phyloP scores from a whole-genome alignment of 1,140 invertebrate genomes.

The Acyrthosiphon pisum region DNA sequence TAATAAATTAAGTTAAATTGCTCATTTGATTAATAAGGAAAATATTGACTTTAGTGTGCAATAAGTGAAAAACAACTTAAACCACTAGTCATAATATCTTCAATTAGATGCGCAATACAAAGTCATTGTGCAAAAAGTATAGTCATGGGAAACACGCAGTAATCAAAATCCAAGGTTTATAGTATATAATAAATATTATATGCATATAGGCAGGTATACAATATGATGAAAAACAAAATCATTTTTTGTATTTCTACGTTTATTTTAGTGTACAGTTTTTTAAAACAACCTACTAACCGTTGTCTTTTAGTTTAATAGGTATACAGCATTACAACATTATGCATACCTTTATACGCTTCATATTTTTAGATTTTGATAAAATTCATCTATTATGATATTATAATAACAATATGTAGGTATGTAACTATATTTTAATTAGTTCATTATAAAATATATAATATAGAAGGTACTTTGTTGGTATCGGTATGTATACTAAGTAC shows the following conservation, averaged over 20 bases:
- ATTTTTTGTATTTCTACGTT: neutral
- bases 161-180: neutral
- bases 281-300: neutral
- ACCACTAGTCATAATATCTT: neutral
- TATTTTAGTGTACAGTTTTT: neutral
- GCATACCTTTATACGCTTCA: too few relatives aligned
- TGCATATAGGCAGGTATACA: neutral
- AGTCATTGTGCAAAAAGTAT: neutral
- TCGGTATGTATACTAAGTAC: neutral
- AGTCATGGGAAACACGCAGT: neutral
- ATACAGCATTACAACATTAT: neutral
- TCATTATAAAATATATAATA: neutral
- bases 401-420: neutral
- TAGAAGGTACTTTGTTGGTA: neutral
- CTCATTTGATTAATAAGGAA: conserved; percentile 1
- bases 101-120: neutral
- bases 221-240: neutral
- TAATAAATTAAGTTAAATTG: neutral
- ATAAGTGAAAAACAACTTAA: neutral
- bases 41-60: neutral
- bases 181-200: neutral
- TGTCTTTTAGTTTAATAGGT: neutral
- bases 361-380: neutral
- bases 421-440: neutral
- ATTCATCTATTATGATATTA: neutral